These are phyloP conservation scores for Tiphia femorata DNA, from an alignment of 2,888 invertebrate genomes.

Conservation along the genomic window DNA sequence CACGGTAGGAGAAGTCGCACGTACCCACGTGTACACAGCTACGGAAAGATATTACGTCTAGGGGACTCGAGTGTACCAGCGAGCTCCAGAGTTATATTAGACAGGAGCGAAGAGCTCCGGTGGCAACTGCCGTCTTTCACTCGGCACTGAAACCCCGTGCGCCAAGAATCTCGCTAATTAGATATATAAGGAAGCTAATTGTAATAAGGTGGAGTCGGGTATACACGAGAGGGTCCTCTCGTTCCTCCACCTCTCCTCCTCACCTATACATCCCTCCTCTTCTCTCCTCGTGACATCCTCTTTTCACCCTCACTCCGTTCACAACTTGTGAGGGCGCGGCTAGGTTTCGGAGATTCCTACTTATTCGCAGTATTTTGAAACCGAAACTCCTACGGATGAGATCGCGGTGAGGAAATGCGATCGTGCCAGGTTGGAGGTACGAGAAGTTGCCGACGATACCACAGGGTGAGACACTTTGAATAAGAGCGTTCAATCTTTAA, in stretches of 20 bases:
- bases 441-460: too few relatives aligned
- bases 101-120: constrained; percentile 57
- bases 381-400: constrained; percentile 29
- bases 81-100: constrained; percentile 55
- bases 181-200: constrained; percentile 66
- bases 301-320: constrained; percentile 29
- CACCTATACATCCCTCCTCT: constrained; percentile 3
- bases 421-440: too few relatives aligned
- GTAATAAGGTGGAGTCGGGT: constrained; percentile 66
- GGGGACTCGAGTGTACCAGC: constrained; percentile 39
- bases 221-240: constrained; percentile 42
- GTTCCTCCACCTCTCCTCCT: neutral
- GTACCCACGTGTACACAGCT: constrained; percentile 33
- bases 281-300: constrained; percentile 24
- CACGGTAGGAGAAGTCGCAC: constrained; percentile 16
- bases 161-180: constrained; percentile 66
- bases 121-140: constrained; percentile 63
- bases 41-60: constrained; percentile 42
- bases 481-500: too few relatives aligned
- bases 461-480: too few relatives aligned
- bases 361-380: constrained; percentile 35
- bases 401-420: constrained; percentile 18
- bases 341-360: constrained; percentile 30
- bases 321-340: constrained; percentile 30
- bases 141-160: constrained; percentile 53